Conservation (phyloP, 2,113 vertebrate species). For the Corythoichthys intestinalis region DNA sequence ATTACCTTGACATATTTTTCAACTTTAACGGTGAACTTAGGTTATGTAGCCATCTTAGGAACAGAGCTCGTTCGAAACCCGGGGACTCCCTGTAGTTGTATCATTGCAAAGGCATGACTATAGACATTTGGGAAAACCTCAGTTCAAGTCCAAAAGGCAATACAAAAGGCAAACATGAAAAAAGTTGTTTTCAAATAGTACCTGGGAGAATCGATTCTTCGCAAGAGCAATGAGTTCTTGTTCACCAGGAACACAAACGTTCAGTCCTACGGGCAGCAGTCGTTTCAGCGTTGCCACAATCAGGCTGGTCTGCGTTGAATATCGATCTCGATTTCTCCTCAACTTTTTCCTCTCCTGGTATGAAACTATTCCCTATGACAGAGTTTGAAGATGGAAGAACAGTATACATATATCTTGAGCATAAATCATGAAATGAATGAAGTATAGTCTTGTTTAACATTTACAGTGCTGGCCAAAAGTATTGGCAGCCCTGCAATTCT, state of each 20-base stretch:
- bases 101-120: not conserved
- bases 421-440: not conserved
- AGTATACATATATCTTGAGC: not conserved
- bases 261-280: conserved; percentile 87
- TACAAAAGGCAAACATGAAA: too few species aligned
- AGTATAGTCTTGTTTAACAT: not conserved
- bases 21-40: too few species aligned
- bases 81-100: too few species aligned
- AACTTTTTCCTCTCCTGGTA: conserved; percentile 96
- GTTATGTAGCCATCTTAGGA: too few species aligned
- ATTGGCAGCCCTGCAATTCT: too few species aligned
- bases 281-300: conserved; percentile 92
- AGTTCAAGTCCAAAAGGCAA: too few species aligned
- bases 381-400: conserved; percentile 1
- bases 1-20: too few species aligned
- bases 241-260: conserved; percentile 92
- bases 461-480: too few species aligned
- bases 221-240: conserved; percentile 91
- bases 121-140: not conserved
- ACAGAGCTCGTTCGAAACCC: too few species aligned
- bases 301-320: conserved; percentile 90
- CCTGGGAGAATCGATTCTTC: conserved; percentile 87
- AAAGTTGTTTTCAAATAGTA: conserved; percentile 25
- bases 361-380: conserved; percentile 82
- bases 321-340: conserved; percentile 88